Conservation (phyloP, 2,888 invertebrate species). For the Lasioglossum pauxillum region DNA sequence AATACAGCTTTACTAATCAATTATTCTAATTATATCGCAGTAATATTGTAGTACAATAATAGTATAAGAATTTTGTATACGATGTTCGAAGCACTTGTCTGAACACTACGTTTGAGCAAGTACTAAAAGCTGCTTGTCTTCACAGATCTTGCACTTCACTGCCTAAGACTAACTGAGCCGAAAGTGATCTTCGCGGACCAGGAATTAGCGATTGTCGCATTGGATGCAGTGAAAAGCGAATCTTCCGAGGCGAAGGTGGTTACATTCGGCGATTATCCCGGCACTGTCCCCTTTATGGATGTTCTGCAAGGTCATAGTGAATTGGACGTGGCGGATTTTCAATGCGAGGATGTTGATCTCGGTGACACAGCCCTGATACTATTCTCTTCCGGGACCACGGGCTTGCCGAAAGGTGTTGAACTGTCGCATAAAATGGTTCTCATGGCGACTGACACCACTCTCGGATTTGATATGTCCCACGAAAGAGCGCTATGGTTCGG, state of each 20-base stretch:
- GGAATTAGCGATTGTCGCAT: slow-evolving; percentile 26
- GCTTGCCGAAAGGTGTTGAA: slow-evolving; percentile 77
- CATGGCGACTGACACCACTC: background rate
- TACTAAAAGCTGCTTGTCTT: background rate
- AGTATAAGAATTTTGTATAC: too few species aligned
- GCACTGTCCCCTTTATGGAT: slow-evolving; percentile 60
- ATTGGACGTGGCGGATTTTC: slow-evolving; percentile 66
- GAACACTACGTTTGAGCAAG: too few species aligned
- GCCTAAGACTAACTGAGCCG: slow-evolving; percentile 65
- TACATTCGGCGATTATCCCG: slow-evolving; percentile 68
- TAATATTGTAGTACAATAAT: too few species aligned
- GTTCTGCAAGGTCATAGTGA: slow-evolving; percentile 61
- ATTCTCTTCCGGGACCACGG: slow-evolving; percentile 81
- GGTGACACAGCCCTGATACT: slow-evolving; percentile 71
- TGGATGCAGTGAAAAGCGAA: slow-evolving; percentile 63
- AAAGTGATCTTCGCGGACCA: slow-evolving; percentile 75
- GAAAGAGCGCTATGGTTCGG: background rate
- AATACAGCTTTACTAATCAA: too few species aligned
- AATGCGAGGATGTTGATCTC: slow-evolving; percentile 52
- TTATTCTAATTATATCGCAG: too few species aligned
- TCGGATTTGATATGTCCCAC: background rate
- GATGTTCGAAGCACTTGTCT: too few species aligned
- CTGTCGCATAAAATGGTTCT: slow-evolving; percentile 71
- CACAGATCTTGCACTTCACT: slow-evolving; percentile 68
- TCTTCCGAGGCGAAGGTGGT: slow-evolving; percentile 51